Evolutionary conservation across 37 sponge, comb jelly and placozoan genomes (phyloP), one percentile per base, ranked within the genome.

Genomic region (Dysidea cf. avara): DNA sequence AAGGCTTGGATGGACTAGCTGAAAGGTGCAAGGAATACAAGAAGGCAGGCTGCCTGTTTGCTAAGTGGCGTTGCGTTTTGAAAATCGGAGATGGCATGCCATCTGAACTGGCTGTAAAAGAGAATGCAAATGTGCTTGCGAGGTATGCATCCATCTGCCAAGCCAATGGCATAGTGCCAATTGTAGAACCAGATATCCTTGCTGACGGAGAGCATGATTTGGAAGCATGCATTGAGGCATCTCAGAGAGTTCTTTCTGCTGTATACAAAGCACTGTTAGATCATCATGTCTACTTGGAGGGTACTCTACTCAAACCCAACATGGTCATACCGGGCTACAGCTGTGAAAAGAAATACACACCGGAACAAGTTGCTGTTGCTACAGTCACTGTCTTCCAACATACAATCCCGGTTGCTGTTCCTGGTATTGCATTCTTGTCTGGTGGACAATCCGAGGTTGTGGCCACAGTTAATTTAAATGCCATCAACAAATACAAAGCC

Each of bases 181-280:
- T 97, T 64, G 95, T 97, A 7, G 99, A 97, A 56, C 99, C 99
- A 32, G 99, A 97, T 62, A 88, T 97, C 22, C 84, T 97, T 1
- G 74, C 85, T 29, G 99, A 97, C 40, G 99, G 99, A 13, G 60
- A 53, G 40, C 99, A 97, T 52, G 73, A 75, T 56, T 76, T 97
- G 52, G 89, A 79, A 21, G 70, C 71, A 29, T 97, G 99, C 84
- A 83, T 82, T 17, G 84, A 47, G 22, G 95, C 81, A n/a, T 75
- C 84, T 24, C 83, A 94, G 77, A 76, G 68, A 21, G 86, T 84
- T 14, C 89, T 97, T 34, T 92, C 90, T 22, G 99, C 99, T n/a
- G 67, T 74, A 16, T 97, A 94, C 90, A 97, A 97, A 67, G 99
- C 99, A n/a, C 78, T 94, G 32, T 74, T 36, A 25, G 99, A 97